These are phyloP conservation scores for Zoanthus sociatus DNA, from an alignment of 92 coral and sea anemone genomes.

Conservation along the genomic window DNA sequence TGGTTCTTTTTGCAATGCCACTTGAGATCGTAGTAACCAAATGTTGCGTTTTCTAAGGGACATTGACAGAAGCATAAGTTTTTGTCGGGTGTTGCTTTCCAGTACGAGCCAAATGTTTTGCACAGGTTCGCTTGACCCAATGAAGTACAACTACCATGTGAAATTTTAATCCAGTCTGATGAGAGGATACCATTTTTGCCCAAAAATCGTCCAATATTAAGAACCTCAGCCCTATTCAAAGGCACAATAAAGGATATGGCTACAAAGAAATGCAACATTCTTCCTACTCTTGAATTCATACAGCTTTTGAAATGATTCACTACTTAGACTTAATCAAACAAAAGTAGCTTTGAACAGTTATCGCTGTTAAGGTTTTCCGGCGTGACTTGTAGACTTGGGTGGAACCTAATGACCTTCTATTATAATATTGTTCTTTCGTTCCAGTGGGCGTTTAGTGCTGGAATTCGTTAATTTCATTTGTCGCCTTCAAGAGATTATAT, in stretches of 20 bases:
- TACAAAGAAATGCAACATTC: not conserved
- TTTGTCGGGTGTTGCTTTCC: not conserved
- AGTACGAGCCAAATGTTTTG: not conserved
- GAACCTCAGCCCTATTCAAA: not conserved
- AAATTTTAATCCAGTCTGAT: constrained; percentile 22
- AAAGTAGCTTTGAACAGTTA: not conserved
- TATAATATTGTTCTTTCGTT: not conserved
- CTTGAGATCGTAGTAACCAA: constrained; percentile 2
- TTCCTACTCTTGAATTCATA: not conserved
- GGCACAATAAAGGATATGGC: not conserved
- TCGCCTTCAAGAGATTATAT: not conserved
- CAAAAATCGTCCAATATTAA: constrained; percentile 12
- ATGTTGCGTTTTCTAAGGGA: constrained; percentile 15
- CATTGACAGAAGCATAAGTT: constrained; percentile 6
- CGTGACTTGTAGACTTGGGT: not conserved
- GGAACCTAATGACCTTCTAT: not conserved
- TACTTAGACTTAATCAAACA: not conserved
- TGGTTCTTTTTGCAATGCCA: constrained; percentile 30
- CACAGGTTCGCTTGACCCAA: not conserved
- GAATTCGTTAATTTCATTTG: not conserved
- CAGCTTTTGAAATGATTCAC: not conserved
- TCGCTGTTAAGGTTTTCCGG: not conserved
- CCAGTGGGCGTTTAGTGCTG: not conserved
- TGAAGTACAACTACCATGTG: not conserved
- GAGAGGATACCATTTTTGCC: constrained; percentile 10